Conservation (phyloP, 2,888 invertebrate genomes). For the Drosophila longiperda region DNA sequence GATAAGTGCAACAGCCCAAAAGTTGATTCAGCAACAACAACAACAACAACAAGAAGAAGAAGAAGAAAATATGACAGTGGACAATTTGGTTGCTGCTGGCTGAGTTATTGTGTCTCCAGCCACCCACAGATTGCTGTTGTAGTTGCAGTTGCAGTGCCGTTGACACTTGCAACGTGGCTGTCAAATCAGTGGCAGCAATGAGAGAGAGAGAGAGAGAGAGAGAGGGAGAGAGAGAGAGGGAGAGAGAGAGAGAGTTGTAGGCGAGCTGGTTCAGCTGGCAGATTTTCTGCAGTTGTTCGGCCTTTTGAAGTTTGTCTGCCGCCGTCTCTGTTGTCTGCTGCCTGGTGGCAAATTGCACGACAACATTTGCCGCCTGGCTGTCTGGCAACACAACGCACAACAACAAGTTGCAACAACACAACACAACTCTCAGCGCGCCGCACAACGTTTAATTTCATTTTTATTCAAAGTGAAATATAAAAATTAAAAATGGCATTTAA, state of each 20-base stretch:
- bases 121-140: slow-evolving; percentile 21
- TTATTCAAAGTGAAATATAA: slow-evolving; percentile 73
- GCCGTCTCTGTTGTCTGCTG: slow-evolving; percentile 24
- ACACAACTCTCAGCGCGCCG: neutral
- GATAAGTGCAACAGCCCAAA: slow-evolving; percentile 54
- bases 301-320: slow-evolving; percentile 68
- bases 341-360: slow-evolving; percentile 56
- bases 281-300: slow-evolving; percentile 68
- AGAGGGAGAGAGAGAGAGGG: neutral
- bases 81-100: slow-evolving; percentile 47
- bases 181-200: slow-evolving; percentile 8
- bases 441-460: slow-evolving; percentile 71
- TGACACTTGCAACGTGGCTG: slow-evolving; percentile 55
- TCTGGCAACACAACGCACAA: slow-evolving; percentile 49
- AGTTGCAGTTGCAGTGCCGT: slow-evolving; percentile 31
- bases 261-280: slow-evolving; percentile 28
- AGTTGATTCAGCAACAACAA: slow-evolving; percentile 41
- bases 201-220: neutral
- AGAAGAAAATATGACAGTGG: slow-evolving; percentile 31
- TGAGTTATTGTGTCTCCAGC: slow-evolving; percentile 75
- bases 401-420: slow-evolving; percentile 8
- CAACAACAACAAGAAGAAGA: neutral
- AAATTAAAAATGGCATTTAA: slow-evolving; percentile 78
- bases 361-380: slow-evolving; percentile 47
- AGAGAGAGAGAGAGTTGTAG: slow-evolving; percentile 1